phyloP scores from a whole-genome alignment of 2,888 invertebrate species.

The Papilio elwesi region DNA sequence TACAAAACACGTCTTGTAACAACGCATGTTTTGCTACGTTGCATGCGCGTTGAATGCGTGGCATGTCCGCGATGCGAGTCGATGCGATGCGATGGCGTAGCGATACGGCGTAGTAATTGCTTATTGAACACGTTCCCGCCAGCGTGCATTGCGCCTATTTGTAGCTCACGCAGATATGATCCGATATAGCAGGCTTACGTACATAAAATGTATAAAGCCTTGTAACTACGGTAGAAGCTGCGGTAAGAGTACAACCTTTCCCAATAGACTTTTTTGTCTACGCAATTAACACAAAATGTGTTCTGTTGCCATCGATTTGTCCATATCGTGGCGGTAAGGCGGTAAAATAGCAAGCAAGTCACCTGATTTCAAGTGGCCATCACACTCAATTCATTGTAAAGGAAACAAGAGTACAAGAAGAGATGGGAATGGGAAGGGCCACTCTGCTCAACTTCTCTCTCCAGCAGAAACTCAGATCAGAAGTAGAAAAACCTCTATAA shows the following conservation, averaged over 20 bases:
- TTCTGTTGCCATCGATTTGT: too few relatives aligned
- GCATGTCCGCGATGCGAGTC: constrained; percentile 15
- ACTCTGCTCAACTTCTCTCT: too few relatives aligned
- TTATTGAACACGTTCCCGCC: constrained; percentile 26
- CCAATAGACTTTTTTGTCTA: too few relatives aligned
- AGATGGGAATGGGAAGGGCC: too few relatives aligned
- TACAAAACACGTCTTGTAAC: constrained; percentile 18
- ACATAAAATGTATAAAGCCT: not conserved
- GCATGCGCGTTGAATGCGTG: constrained; percentile 17
- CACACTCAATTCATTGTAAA: too few relatives aligned
- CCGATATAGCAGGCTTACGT: not conserved
- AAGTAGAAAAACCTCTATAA: too few relatives aligned
- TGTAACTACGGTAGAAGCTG: not conserved
- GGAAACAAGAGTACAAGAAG: too few relatives aligned
- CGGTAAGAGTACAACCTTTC: not conserved
- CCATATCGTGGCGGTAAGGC: too few relatives aligned
- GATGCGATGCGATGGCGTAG: constrained; percentile 32
- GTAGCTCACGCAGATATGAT: constrained; percentile 25
- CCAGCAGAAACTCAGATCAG: too few relatives aligned
- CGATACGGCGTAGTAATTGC: constrained; percentile 27
- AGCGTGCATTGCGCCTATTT: constrained; percentile 27
- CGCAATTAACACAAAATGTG: too few relatives aligned
- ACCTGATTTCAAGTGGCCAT: too few relatives aligned
- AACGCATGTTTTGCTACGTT: constrained; percentile 23
- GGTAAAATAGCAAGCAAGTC: too few relatives aligned